Percentiles rank a stretch among this genome's conserved stretches.
Conservation (phyloP, 2,113 vertebrate species). For the Noctilio leporinus region DNA sequence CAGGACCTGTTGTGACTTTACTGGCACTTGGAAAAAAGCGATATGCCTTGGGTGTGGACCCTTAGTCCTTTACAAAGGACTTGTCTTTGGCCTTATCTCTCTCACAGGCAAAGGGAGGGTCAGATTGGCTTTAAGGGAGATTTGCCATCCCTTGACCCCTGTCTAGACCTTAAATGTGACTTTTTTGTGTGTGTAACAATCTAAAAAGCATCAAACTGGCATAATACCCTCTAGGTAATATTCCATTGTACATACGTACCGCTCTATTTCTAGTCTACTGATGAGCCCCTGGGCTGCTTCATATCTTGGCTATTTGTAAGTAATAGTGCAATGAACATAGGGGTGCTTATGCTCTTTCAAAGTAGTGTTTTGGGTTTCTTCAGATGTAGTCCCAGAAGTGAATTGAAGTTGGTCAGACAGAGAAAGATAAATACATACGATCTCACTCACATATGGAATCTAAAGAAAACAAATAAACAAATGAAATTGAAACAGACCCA, state of each 20-base stretch:
- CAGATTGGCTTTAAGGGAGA: background rate
- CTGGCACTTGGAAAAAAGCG: background rate
- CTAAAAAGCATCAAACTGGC: background rate
- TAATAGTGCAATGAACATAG: background rate
- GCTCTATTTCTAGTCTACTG: background rate
- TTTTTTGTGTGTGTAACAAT: background rate
- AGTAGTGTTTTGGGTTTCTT: background rate
- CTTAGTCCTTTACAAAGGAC: background rate
- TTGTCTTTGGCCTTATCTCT: background rate
- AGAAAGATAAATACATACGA: background rate
- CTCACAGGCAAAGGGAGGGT: background rate
- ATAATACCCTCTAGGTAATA: background rate
- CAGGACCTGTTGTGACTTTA: background rate
- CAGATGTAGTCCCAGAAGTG: background rate
- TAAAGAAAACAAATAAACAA: background rate
- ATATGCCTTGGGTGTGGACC: background rate
- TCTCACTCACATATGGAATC: background rate
- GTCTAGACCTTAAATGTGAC: no score
- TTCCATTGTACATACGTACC: background rate
- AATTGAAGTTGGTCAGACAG: background rate
- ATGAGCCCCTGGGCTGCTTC: background rate
- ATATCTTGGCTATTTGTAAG: background rate
- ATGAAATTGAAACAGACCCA: background rate
- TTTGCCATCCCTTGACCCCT: background rate
- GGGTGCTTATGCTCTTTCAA: background rate